phyloP scores from a whole-genome alignment of 2,888 invertebrate species.

The Rhagonycha fulva region DNA sequence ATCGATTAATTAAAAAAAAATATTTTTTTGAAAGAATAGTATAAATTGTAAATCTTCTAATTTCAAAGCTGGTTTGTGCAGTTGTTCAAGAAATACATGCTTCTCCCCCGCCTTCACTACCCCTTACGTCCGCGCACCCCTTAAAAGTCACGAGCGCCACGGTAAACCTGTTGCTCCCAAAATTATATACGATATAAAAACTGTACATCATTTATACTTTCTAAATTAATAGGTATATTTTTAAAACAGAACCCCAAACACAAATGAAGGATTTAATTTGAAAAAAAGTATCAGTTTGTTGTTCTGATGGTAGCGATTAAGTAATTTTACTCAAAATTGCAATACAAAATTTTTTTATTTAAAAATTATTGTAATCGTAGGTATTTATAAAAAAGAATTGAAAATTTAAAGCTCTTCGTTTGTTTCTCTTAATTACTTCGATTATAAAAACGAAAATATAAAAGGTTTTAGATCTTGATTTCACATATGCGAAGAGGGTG shows the following conservation, averaged over 20 bases:
- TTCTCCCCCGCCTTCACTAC: constrained; percentile 30
- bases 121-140: constrained; percentile 32
- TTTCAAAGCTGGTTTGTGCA: constrained; percentile 52
- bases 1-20: constrained; percentile 11
- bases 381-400: neutral
- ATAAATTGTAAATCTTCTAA: constrained; percentile 51
- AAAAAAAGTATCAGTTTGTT: constrained; percentile 8
- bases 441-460: constrained; percentile 5
- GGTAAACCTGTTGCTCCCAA: constrained; percentile 50
- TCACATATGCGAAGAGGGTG: constrained; percentile 8
- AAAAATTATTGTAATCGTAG: neutral
- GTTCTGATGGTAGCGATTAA: neutral
- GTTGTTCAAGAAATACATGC: constrained; percentile 42
- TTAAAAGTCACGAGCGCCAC: constrained; percentile 45
- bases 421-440: constrained; percentile 4
- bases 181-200: constrained; percentile 42
- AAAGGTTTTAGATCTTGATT: constrained; percentile 10
- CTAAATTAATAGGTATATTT: constrained; percentile 35
- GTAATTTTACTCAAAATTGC: neutral
- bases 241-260: constrained; percentile 7
- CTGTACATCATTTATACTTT: constrained; percentile 26
- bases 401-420: neutral
- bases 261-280: constrained; percentile 10
- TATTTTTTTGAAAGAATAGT: constrained; percentile 44
- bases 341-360: neutral